Base-by-base conservation (phyloP, 2,888 invertebrate species). In the Drosophila anomalata region DNA sequence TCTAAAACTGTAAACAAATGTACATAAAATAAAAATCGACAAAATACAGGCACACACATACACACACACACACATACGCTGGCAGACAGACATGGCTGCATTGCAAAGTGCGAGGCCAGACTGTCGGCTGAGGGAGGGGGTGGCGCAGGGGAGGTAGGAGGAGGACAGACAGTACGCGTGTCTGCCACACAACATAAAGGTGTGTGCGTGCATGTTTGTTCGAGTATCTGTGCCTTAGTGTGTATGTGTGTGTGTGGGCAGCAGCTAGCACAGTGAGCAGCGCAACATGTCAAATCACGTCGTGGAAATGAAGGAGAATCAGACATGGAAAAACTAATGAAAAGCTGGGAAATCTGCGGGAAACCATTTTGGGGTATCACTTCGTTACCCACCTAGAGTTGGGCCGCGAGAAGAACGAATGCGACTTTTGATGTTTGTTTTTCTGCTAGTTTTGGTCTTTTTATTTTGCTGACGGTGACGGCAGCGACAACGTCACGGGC, bases 1-100 rank as follows among this genome's bases (percentile, higher is more conserved):
- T 82, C 87, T 86, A 80, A 86, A 83, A 86, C 80, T 84, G 84
- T 86, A 86, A 84, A 82, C 87, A 83, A 86, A 83, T 80, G 80
- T 83, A 82, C 80, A 82, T 82, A 79, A 82, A 81, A 85, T 85
- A 85, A 77, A 67, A 85, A 81, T 81, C 77, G 80, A 81, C 85
- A 84, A 75, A 78, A 84, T 79, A 76, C 74, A 79, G 46, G 66
- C 61, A 52, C 24, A 55, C 54, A 53, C 33, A 11, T 24, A 47
- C 36, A 11, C 63, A 50, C 33, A 60, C 47, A 66, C 24, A 61
- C 48, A 72, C 58, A 58, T 24, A 61, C 39, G 24, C 33, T 39
- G 26, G 9, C n/a, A 42, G 44, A 47, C 22, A 46, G 36, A 26
- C 52, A 69, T 41, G 83, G 63, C 66, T 80, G 82, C 77, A 84